Evolutionary conservation across 2,888 invertebrate species (phyloP), one percentile per base, ranked within the genome.

Genomic region (Oxystoma pomonae): DNA sequence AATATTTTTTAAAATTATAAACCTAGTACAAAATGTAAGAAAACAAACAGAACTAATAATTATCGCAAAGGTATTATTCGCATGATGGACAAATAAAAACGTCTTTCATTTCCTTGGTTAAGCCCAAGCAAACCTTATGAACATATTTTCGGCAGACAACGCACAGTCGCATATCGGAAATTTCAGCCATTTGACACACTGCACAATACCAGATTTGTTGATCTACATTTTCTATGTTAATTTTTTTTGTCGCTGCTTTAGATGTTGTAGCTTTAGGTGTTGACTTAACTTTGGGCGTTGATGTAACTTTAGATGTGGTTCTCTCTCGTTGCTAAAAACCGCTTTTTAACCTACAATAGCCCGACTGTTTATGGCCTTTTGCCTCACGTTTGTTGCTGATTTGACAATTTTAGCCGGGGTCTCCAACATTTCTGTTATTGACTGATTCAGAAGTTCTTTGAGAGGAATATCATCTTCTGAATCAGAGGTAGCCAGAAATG

Each of bases 81-180:
- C 61, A 61, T 53, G 49, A 20, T 52, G 55, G 59, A 22, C 53
- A 62, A n/a, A n/a, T n/a, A n/a, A n/a, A n/a, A n/a, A n/a, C n/a
- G n/a, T n/a, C n/a, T n/a, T n/a, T n/a, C n/a, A 20, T 55, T 20
- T 63, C 63, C 59, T 64, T 64, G 56, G 70, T 68, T 57, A 72
- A 58, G 7, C 71, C 72, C 51, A 73, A 68, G 62, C 71, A 72
- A 20, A 71, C 71, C 58, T 71, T 70, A 61, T 71, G 70, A 16
- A 66, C 22, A 64, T 65, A 63, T 56, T 59, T 19, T 52, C 62
- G 51, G 65, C 70, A 72, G 52, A 61, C 55, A 59, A 62, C 50
- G 55, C 70, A 71, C 55, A 62, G 61, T 58, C 70, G 64, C 69
- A 69, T n/a, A n/a, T n/a, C n/a, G n/a, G n/a, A n/a, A n/a, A n/a